Conservation (phyloP, 2,888 invertebrate species). For the Lomographa bimaculata region DNA sequence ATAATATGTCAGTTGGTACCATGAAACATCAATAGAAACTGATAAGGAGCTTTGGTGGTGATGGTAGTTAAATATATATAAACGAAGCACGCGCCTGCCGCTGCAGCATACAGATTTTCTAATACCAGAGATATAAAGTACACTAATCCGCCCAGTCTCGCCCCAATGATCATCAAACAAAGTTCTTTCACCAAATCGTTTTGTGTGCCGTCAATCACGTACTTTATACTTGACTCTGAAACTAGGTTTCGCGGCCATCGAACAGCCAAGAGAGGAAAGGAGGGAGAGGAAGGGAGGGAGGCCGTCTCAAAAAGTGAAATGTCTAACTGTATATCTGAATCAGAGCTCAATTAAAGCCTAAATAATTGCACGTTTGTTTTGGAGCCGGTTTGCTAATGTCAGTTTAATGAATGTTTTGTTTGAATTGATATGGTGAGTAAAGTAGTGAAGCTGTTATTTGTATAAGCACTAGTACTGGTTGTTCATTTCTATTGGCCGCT, state of each 20-base stretch:
- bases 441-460: conserved; percentile 8
- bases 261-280: conserved; percentile 32
- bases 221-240: conserved; percentile 61
- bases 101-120: too few relatives aligned
- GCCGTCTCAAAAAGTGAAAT: conserved; percentile 77
- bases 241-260: conserved; percentile 69
- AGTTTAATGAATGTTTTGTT: conserved; percentile 19
- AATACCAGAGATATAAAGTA: too few relatives aligned
- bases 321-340: conserved; percentile 56
- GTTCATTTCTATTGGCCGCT: too few relatives aligned
- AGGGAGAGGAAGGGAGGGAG: conserved; percentile 35
- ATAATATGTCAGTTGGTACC: too few relatives aligned
- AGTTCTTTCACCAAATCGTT: conserved; percentile 6
- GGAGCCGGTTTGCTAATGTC: conserved; percentile 14
- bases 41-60: too few relatives aligned
- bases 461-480: too few relatives aligned
- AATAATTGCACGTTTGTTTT: conserved; percentile 12
- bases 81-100: too few relatives aligned
- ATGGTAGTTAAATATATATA: too few relatives aligned
- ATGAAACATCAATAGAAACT: too few relatives aligned
- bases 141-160: background rate
- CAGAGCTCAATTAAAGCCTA: conserved; percentile 23
- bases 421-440: conserved; percentile 3
- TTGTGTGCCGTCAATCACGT: conserved; percentile 10
- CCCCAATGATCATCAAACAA: background rate